Conservation (phyloP, 2,888 invertebrate genomes). For the Drosophila kokeensis region DNA sequence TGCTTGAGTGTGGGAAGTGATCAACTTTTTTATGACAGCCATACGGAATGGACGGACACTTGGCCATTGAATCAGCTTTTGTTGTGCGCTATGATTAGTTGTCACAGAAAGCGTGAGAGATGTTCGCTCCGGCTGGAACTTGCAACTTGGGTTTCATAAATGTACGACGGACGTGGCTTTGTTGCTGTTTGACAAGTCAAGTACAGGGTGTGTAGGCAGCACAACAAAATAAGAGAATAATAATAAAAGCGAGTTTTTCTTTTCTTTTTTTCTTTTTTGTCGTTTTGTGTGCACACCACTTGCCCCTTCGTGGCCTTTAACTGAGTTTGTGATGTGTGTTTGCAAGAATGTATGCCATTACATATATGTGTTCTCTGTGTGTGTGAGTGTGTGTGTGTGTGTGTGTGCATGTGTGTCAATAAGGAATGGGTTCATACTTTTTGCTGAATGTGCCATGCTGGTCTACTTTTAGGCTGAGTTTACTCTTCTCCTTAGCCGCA, state of each 20-base stretch:
- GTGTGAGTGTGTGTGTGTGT: conserved; percentile 47
- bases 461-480: conserved; percentile 66
- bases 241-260: conserved; percentile 45
- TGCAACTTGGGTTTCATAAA: conserved; percentile 1
- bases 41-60: not conserved
- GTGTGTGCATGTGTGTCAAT: conserved; percentile 67
- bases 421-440: conserved; percentile 52
- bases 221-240: conserved; percentile 27
- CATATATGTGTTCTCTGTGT: not conserved
- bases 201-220: conserved; percentile 50
- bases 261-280: too few relatives aligned
- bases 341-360: conserved; percentile 28
- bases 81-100: conserved; percentile 2
- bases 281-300: conserved; percentile 20
- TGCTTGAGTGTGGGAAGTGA: not conserved
- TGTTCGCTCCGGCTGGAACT: not conserved
- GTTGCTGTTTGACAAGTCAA: conserved; percentile 71
- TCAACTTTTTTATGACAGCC: not conserved
- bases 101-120: conserved; percentile 5
- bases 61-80: not conserved
- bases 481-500: conserved; percentile 1
- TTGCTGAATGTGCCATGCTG: conserved; percentile 43
- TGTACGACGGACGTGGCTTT: conserved; percentile 8
- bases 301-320: conserved; percentile 39
- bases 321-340: conserved; percentile 23